These are phyloP conservation scores for Excalfactoria chinensis DNA, from an alignment of 2,113 vertebrate species.

Conservation along the genomic window DNA sequence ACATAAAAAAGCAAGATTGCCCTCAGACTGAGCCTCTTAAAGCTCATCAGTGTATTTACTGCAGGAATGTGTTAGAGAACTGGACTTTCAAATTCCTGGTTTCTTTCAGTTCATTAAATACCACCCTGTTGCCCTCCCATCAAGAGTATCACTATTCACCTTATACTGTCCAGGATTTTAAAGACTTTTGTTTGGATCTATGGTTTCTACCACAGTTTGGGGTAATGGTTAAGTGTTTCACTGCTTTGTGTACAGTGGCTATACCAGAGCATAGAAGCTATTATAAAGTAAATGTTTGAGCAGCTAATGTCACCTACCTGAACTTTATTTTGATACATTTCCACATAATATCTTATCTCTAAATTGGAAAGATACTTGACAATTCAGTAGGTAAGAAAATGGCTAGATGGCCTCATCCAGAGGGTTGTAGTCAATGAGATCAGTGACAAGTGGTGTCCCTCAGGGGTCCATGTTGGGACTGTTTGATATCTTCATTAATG, in stretches of 20 bases:
- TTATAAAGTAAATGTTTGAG: not conserved
- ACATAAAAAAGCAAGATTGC: not conserved
- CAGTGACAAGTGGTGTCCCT: not conserved
- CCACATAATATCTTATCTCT: not conserved
- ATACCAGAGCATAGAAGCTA: not conserved
- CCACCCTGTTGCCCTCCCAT: not conserved
- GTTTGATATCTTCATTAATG: not conserved
- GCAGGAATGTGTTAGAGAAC: not conserved
- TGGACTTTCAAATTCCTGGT: not conserved
- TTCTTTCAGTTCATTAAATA: not conserved
- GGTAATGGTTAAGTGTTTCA: not conserved
- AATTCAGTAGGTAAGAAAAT: not conserved
- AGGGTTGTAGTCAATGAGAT: not conserved
- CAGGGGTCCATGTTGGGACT: not conserved
- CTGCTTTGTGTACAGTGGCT: not conserved
- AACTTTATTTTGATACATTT: not conserved
- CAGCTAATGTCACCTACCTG: not conserved
- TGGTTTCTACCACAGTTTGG: rapidly evolving
- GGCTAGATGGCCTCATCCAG: not conserved
- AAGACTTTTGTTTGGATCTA: not conserved
- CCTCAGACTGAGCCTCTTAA: not conserved
- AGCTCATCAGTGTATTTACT: not conserved
- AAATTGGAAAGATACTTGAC: not conserved
- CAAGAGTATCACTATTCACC: not conserved
- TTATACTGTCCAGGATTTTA: not conserved